A percentile compares a stretch with the other conserved stretches of the same genome.
phyloP scores from a whole-genome alignment of 2,113 vertebrate genomes.

The Phyllopteryx taeniolatus region DNA sequence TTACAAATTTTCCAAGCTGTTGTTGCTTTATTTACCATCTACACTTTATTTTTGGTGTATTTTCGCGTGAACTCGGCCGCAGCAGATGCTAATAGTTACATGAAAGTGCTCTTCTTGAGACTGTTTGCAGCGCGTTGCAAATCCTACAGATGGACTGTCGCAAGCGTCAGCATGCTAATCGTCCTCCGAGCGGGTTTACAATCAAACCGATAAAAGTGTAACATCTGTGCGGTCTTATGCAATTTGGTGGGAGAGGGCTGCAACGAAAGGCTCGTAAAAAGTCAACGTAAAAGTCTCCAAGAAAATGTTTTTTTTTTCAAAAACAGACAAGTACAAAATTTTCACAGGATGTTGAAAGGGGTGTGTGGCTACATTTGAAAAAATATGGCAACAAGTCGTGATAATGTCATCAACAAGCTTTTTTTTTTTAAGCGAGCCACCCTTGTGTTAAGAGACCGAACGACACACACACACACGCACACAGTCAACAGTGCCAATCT shows the following conservation, averaged over 20 bases:
- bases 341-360: too few species aligned
- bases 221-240: constrained; percentile 7
- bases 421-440: too few species aligned
- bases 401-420: too few species aligned
- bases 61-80: not conserved
- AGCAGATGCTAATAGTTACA: constrained; percentile 9
- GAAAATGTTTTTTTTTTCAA: too few species aligned
- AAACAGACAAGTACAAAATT: too few species aligned
- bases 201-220: not conserved
- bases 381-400: too few species aligned
- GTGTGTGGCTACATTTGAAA: too few species aligned
- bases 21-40: constrained; percentile 23
- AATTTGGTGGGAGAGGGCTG: not conserved
- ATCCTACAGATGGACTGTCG: constrained; percentile 1
- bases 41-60: not conserved
- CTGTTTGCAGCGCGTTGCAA: not conserved
- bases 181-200: not conserved
- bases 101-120: not conserved
- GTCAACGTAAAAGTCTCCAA: not conserved
- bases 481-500: too few species aligned
- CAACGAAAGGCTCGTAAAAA: not conserved
- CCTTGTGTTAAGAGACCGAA: too few species aligned
- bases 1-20: constrained; percentile 5
- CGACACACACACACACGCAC: too few species aligned
- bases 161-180: not conserved